These are phyloP conservation scores for Gobius niger DNA, from an alignment of 2,113 vertebrate species.

Conservation along the genomic window DNA sequence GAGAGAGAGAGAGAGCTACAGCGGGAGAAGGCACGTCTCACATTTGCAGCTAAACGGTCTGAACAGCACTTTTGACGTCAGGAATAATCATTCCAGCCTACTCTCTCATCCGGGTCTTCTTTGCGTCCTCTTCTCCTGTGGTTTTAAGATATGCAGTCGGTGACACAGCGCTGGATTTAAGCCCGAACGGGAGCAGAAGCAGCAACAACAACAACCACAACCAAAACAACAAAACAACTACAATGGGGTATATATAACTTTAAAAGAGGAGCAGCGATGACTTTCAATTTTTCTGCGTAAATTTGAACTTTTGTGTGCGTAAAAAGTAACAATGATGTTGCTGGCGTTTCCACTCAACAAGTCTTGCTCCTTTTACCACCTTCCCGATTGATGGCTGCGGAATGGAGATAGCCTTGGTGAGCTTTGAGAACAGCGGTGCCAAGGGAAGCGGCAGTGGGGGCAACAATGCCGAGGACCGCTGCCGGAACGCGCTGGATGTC, in stretches of 20 bases:
- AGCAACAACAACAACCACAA: too few relatives aligned
- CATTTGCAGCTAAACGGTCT: conserved; percentile 44
- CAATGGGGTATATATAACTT: conserved; percentile 8
- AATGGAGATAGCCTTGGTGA: conserved; percentile 91
- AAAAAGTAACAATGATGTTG: conserved; percentile 30
- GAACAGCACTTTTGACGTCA: conserved; percentile 76
- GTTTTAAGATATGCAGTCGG: conserved; percentile 46
- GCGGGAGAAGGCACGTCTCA: conserved; percentile 30
- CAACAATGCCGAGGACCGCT: conserved; percentile 64
- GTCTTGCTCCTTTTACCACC: conserved; percentile 20
- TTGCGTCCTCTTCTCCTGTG: conserved; percentile 35
- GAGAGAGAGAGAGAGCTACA: not conserved
- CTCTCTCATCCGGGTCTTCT: conserved; percentile 73
- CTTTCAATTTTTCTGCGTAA: conserved; percentile 9
- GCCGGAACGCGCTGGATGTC: conserved; percentile 71
- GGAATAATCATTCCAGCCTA: conserved; percentile 48
- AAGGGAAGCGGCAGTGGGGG: conserved; percentile 69
- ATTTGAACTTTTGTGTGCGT: not conserved
- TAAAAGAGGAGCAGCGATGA: conserved; percentile 28
- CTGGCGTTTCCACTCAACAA: conserved; percentile 54
- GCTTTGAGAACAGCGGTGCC: conserved; percentile 86
- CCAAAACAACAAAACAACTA: conserved; percentile 3
- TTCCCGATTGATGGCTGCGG: conserved; percentile 72
- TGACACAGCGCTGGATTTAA: conserved; percentile 31
- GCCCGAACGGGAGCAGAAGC: not conserved